Conservation (phyloP, 2,888 invertebrate genomes). For the Pandemis corylana region DNA sequence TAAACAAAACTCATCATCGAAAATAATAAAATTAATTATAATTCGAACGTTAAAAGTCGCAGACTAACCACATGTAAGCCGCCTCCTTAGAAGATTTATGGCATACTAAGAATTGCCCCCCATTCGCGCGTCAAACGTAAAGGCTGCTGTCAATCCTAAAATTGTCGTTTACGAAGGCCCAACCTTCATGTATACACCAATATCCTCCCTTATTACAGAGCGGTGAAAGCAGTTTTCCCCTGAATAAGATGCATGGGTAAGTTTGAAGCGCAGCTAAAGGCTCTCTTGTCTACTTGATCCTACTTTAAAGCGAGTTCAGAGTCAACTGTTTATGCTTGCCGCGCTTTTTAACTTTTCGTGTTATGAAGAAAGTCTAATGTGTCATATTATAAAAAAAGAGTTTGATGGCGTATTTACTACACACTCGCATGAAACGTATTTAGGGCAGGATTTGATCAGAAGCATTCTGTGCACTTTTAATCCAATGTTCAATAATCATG, state of each 20-base stretch:
- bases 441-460: too few relatives aligned
- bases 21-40: constrained; percentile 26
- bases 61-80: constrained; percentile 35
- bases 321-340: constrained; percentile 41
- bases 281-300: constrained; percentile 41
- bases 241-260: constrained; percentile 1
- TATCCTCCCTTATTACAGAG: not conserved
- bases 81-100: constrained; percentile 72
- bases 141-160: constrained; percentile 75
- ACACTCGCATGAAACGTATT: too few relatives aligned
- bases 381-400: not conserved
- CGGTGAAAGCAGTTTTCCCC: not conserved
- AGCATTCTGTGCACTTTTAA: too few relatives aligned
- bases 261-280: constrained; percentile 29
- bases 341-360: constrained; percentile 25
- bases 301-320: constrained; percentile 41
- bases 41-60: constrained; percentile 9
- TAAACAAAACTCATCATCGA: not conserved
- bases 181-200: constrained; percentile 23
- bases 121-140: constrained; percentile 67
- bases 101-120: constrained; percentile 60
- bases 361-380: constrained; percentile 1
- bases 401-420: not conserved
- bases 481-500: too few relatives aligned
- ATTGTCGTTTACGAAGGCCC: constrained; percentile 60